Conservation (phyloP, 2,888 invertebrate genomes). For the Autographa gamma region DNA sequence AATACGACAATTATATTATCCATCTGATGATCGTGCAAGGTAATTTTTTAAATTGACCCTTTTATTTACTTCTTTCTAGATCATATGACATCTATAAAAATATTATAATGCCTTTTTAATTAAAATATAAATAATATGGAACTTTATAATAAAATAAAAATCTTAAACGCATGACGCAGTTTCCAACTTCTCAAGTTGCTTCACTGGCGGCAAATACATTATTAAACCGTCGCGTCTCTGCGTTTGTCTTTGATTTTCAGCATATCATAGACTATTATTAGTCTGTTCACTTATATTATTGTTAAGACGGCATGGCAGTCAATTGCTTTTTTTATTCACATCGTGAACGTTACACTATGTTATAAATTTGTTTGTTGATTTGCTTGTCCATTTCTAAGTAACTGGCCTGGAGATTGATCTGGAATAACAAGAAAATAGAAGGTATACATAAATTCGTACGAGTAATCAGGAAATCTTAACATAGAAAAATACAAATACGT, state of each 20-base stretch:
- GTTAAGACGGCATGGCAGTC: constrained; percentile 9
- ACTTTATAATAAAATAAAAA: constrained; percentile 1
- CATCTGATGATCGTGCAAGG: not conserved
- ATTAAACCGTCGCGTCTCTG: not conserved
- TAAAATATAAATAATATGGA: not conserved
- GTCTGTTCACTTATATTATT: constrained; percentile 5
- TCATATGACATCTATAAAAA: not conserved
- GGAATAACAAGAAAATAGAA: constrained; percentile 56
- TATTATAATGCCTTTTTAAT: constrained; percentile 2
- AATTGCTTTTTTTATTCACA: constrained; percentile 13
- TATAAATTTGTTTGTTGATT: constrained; percentile 65
- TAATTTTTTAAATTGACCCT: not conserved
- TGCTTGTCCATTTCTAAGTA: constrained; percentile 63
- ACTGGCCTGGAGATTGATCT: constrained; percentile 67
- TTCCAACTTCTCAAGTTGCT: not conserved
- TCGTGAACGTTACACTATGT: constrained; percentile 34
- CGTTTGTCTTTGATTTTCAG: constrained; percentile 7
- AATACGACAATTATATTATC: constrained; percentile 33
- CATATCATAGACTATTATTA: constrained; percentile 2
- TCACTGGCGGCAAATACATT: not conserved
- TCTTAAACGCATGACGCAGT: not conserved
- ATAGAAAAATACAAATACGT: not conserved
- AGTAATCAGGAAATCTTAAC: not conserved
- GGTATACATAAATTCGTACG: not conserved
- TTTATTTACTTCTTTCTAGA: not conserved